Percentiles rank a stretch among this genome's conserved stretches.
Evolutionary conservation across 2,888 invertebrate species (phyloP).

Genomic region (Octonoba sinensis): DNA sequence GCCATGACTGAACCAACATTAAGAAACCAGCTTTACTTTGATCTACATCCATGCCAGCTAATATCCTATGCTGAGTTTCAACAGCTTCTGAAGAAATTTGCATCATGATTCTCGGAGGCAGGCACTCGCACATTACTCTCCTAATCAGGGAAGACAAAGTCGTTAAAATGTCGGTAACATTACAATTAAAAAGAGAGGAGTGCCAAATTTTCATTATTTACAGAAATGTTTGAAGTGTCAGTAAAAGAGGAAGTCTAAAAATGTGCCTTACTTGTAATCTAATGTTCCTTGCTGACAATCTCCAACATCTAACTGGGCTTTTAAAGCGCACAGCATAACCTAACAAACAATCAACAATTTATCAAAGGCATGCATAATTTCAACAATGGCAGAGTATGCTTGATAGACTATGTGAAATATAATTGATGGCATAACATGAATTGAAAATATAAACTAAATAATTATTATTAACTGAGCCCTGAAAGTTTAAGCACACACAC

Average conservation of each 20-base stretch:
- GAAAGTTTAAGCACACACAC: too few relatives aligned
- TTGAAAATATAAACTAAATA: too few relatives aligned
- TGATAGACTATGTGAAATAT: too few relatives aligned
- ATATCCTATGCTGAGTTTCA: conserved; percentile 89
- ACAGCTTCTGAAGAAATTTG: conserved; percentile 86
- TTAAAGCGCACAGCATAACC: conserved; percentile 94
- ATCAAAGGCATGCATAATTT: too few relatives aligned
- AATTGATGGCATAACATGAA: too few relatives aligned
- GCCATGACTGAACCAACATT: conserved; percentile 93
- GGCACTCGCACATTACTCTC: conserved; percentile 82
- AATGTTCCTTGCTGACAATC: conserved; percentile 75
- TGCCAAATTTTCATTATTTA: too few relatives aligned
- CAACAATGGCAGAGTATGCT: too few relatives aligned
- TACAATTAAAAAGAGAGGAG: not conserved
- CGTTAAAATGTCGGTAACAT: not conserved
- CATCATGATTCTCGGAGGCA: conserved; percentile 86
- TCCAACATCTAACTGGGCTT: conserved; percentile 91
- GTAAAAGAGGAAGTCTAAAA: too few relatives aligned
- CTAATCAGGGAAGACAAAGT: conserved; percentile 70
- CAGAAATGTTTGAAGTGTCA: too few relatives aligned
- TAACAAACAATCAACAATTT: conserved; percentile 70
- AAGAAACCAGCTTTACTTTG: conserved; percentile 93
- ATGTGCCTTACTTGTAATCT: conserved; percentile 68
- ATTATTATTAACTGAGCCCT: too few relatives aligned
- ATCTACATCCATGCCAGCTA: conserved; percentile 86